Conservation (phyloP, 2,888 invertebrate genomes). For the Sphaerophoria rueppellii region DNA sequence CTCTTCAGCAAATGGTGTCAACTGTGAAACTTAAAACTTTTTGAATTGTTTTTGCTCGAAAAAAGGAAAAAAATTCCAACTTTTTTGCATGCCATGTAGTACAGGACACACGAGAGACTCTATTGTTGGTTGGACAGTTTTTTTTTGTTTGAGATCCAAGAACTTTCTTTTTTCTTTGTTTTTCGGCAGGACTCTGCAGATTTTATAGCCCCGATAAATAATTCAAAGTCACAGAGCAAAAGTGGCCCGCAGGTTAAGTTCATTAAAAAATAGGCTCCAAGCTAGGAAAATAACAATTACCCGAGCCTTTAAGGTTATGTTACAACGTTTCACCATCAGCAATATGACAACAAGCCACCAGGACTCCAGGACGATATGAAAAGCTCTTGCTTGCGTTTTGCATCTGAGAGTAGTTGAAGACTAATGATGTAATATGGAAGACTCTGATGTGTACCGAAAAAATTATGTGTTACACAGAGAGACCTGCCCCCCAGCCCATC, state of each 20-base stretch:
- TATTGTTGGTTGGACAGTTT: slow-evolving; percentile 36
- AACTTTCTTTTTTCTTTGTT: neutral
- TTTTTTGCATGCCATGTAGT: slow-evolving; percentile 56
- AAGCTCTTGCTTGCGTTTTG: slow-evolving; percentile 1
- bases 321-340: slow-evolving; percentile 43
- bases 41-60: slow-evolving; percentile 60
- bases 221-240: slow-evolving; percentile 69
- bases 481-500: slow-evolving; percentile 3
- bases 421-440: slow-evolving; percentile 57
- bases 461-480: slow-evolving; percentile 50
- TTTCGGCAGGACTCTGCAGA: slow-evolving; percentile 45
- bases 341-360: slow-evolving; percentile 26
- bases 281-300: slow-evolving; percentile 67
- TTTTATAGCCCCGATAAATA: slow-evolving; percentile 69
- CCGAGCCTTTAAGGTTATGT: slow-evolving; percentile 53
- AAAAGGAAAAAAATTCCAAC: slow-evolving; percentile 37
- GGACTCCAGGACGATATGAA: slow-evolving; percentile 21
- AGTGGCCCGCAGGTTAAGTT: slow-evolving; percentile 70
- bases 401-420: slow-evolving; percentile 51
- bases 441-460: slow-evolving; percentile 46
- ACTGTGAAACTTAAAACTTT: slow-evolving; percentile 65
- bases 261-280: slow-evolving; percentile 66
- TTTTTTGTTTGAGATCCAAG: slow-evolving; percentile 5
- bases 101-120: slow-evolving; percentile 50
- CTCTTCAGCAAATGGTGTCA: slow-evolving; percentile 70